These are phyloP conservation scores for Pantala flavescens DNA, from an alignment of 1,140 invertebrate genomes.

Conservation along the genomic window DNA sequence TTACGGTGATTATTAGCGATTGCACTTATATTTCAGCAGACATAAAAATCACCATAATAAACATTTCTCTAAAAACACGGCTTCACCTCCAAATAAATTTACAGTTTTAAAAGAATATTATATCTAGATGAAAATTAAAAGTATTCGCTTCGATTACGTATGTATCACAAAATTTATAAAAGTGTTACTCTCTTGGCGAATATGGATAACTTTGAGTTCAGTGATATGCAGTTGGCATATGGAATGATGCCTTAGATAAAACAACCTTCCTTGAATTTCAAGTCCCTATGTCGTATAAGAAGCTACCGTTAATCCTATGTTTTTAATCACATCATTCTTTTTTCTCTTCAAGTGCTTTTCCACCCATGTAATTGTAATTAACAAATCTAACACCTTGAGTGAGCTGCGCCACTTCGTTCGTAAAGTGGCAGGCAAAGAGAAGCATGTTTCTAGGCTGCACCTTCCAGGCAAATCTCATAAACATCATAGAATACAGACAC, in stretches of 20 bases:
- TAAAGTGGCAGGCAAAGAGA: slow-evolving; percentile 91
- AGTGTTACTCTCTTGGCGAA: background rate
- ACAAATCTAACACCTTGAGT: slow-evolving; percentile 69
- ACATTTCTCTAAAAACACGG: too few species aligned
- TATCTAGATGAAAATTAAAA: too few species aligned
- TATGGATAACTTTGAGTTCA: background rate
- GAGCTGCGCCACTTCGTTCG: slow-evolving; percentile 84
- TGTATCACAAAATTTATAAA: background rate
- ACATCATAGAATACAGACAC: slow-evolving; percentile 81
- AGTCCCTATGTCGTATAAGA: background rate
- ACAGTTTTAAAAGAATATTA: too few species aligned
- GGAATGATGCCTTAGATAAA: background rate
- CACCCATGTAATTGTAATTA: slow-evolving; percentile 52
- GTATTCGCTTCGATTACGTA: too few species aligned
- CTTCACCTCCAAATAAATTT: too few species aligned
- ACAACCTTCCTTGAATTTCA: background rate
- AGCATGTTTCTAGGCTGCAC: slow-evolving; percentile 92
- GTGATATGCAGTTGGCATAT: background rate
- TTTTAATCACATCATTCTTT: background rate
- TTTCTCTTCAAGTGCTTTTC: slow-evolving; percentile 29
- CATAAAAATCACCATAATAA: too few species aligned
- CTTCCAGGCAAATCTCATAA: slow-evolving; percentile 94
- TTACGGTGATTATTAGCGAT: too few species aligned
- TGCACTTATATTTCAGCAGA: too few species aligned
- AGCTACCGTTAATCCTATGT: background rate